Conservation (phyloP, 2,888 invertebrate species). For the Drosophila tripunctata region DNA sequence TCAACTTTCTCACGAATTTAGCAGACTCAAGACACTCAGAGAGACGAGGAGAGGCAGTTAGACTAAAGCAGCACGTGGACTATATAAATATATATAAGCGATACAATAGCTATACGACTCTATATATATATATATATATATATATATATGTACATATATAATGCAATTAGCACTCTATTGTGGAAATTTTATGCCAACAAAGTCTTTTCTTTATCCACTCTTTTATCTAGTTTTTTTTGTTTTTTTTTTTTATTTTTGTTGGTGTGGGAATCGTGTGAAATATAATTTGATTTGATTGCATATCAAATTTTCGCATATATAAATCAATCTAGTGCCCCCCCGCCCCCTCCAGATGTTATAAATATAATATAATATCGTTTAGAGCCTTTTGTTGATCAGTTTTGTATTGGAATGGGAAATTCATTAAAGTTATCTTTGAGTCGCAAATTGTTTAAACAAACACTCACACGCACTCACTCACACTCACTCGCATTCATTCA, state of each 20-base stretch:
- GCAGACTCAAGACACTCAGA: slow-evolving; percentile 4
- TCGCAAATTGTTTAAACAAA: slow-evolving; percentile 66
- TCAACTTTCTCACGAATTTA: slow-evolving; percentile 48
- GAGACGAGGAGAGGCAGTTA: background rate
- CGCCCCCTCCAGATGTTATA: slow-evolving; percentile 65
- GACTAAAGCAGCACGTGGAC: slow-evolving; percentile 36
- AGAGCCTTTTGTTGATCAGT: slow-evolving; percentile 58
- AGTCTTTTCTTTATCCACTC: slow-evolving; percentile 27
- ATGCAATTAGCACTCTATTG: slow-evolving; percentile 69
- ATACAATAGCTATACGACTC: background rate
- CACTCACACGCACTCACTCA: slow-evolving; percentile 7
- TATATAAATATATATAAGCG: slow-evolving; percentile 1
- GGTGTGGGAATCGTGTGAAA: slow-evolving; percentile 61
- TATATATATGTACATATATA: slow-evolving; percentile 36
- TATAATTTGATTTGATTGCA: slow-evolving; percentile 56
- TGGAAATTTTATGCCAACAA: slow-evolving; percentile 70
- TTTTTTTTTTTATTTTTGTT: slow-evolving; percentile 18
- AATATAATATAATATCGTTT: slow-evolving; percentile 61
- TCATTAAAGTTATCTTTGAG: slow-evolving; percentile 60
- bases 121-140: slow-evolving; percentile 9
- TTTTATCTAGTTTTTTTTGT: background rate
- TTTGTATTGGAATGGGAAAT: slow-evolving; percentile 71
- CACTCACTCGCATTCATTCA: slow-evolving; percentile 3
- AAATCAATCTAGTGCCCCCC: no score
- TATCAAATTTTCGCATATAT: slow-evolving; percentile 64